Evolutionary conservation across 2,113 vertebrate genomes (phyloP).

Genomic region (Budorcas taxicolor): DNA sequence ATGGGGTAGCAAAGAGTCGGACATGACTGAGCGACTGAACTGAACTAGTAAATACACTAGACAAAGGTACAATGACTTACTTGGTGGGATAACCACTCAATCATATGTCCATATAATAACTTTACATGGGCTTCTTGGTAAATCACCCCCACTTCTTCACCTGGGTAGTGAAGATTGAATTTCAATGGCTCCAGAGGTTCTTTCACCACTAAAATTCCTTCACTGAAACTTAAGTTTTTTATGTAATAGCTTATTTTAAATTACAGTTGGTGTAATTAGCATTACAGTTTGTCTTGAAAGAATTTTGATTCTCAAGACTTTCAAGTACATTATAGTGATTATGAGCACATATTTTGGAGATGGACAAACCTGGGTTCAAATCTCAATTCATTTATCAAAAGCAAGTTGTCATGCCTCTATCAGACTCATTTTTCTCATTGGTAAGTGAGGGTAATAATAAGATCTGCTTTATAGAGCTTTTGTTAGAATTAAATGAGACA

Average conservation of each 20-base stretch:
- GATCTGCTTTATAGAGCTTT: not conserved
- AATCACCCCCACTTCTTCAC: not conserved
- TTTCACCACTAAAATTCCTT: not conserved
- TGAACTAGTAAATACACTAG: not conserved
- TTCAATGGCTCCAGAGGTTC: not conserved
- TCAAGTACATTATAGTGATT: not conserved
- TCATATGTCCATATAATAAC: not conserved
- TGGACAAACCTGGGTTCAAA: not conserved
- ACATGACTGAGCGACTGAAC: too few species aligned
- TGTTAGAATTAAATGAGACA: not conserved
- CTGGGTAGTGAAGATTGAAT: not conserved
- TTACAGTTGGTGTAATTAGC: not conserved
- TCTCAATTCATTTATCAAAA: not conserved
- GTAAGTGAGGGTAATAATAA: not conserved
- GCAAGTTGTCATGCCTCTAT: not conserved
- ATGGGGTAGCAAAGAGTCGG: too few species aligned
- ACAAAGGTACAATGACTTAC: not conserved
- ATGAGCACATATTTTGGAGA: not conserved
- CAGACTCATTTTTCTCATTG: conserved; percentile 3
- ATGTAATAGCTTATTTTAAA: not conserved
- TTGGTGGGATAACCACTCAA: not conserved
- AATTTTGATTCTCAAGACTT: not conserved
- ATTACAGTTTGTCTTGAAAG: not conserved
- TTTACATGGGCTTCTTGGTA: not conserved
- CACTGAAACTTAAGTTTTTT: not conserved